Evolutionary conservation across 2,797 vertebrate species (phyloP), one percentile per base, ranked within the genome.

Genomic region (Notamacropus eugenii): DNA sequence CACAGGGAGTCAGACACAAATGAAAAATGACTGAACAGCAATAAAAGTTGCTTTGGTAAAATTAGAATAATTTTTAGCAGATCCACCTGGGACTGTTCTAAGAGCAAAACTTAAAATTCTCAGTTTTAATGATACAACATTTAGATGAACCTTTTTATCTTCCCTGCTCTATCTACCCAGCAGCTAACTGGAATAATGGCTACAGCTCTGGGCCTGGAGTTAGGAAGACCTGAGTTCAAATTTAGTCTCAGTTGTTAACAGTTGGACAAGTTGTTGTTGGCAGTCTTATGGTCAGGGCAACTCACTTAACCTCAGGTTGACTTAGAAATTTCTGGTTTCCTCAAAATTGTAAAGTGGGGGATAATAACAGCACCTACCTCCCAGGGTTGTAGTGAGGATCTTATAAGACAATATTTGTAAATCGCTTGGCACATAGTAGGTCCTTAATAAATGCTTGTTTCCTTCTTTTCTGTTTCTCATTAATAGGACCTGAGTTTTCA

Each of bases 71-170:
- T 90, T 95, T 59, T 92, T 92, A 29, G 55, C 54, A 92, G 24
- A 92, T 50, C 40, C 19, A 24, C 67, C n/a, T 46, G 67, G 67
- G 67, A 74, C n/a, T 82, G 46, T 58, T 95, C 94, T 93, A 28
- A 93, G 31, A 95, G 54, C n/a, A 91, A 92, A 91, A 82, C 22
- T 52, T 46, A 67, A 95, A 93, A 94, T 91, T 67, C 96, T 96
- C 90, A 62, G 92, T 92, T 52, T 95, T 93, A 92, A 90, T 91
- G 92, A 27, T 50, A 87, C 40, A 27, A 87, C 10, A 50, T 2
- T 46, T 50, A 87, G 8, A 27, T 87, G 74, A 87, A 27, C 4
- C n/a, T 40, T 87, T 87, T 87, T 87, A 87, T 87, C 40, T 87
- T 50, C 22, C 74, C 40, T 82, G 22, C 40, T 50, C 74, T 50